These are phyloP conservation scores for Eurosta solidaginis DNA, from an alignment of 1,140 invertebrate species.

Conservation along the genomic window DNA sequence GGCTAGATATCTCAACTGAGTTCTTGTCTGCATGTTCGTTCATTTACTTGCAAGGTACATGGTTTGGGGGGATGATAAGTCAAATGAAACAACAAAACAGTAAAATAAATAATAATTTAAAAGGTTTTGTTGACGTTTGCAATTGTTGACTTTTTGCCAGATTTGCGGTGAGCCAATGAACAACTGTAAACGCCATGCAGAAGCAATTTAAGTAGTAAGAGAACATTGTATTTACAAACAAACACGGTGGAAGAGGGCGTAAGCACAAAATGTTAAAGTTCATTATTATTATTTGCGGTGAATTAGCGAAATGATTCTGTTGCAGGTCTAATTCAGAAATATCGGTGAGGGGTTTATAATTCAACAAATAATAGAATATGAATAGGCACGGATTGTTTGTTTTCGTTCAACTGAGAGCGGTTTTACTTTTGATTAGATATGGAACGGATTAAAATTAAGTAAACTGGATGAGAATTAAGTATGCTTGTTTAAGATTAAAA, in stretches of 20 bases:
- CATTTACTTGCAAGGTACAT: neutral
- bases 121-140: slow-evolving; percentile 59
- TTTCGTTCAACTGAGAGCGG: neutral
- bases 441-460: slow-evolving; percentile 58
- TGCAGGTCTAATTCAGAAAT: neutral
- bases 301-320: slow-evolving; percentile 30
- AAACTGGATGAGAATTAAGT: slow-evolving; percentile 35
- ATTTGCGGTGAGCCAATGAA: neutral
- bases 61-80: slow-evolving; percentile 37
- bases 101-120: slow-evolving; percentile 58
- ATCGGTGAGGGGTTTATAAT: neutral
- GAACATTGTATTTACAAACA: neutral
- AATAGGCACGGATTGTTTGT: neutral
- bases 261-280: slow-evolving; percentile 34
- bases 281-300: slow-evolving; percentile 59
- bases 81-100: slow-evolving; percentile 44
- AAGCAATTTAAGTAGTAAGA: neutral
- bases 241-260: neutral
- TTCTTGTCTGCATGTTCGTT: too few relatives aligned
- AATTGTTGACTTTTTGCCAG: slow-evolving; percentile 43
- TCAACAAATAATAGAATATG: neutral
- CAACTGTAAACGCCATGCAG: neutral
- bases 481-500: too few relatives aligned
- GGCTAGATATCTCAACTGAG: too few relatives aligned
- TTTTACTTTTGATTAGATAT: slow-evolving; percentile 49